phyloP scores from a whole-genome alignment of 1,140 invertebrate species.

The Ceratina japonica region DNA sequence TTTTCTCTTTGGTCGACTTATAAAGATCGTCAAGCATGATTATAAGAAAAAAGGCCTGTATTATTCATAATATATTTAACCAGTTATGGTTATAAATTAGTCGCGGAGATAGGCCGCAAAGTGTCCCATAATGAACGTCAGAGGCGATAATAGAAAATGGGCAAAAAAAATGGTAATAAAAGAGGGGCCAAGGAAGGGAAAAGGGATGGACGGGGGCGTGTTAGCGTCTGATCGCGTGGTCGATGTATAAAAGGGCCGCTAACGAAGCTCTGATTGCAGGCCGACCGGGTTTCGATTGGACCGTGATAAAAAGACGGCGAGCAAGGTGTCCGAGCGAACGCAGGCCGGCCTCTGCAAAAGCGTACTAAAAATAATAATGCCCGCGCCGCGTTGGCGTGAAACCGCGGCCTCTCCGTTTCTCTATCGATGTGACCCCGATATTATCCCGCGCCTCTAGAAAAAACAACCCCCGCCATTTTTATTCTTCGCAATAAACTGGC shows the following conservation, averaged over 20 bases:
- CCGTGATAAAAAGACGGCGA: constrained; percentile 51
- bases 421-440: constrained; percentile 68
- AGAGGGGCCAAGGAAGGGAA: background rate
- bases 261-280: constrained; percentile 58
- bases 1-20: background rate
- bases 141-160: too few species aligned
- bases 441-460: too few species aligned
- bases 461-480: constrained; percentile 39
- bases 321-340: constrained; percentile 25
- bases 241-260: constrained; percentile 46
- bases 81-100: too few species aligned
- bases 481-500: constrained; percentile 41
- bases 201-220: too few species aligned
- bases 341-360: constrained; percentile 44
- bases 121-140: too few species aligned
- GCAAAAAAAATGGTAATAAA: too few species aligned
- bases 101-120: too few species aligned
- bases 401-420: constrained; percentile 54
- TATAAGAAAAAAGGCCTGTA: too few species aligned
- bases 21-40: too few species aligned
- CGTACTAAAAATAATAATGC: constrained; percentile 58
- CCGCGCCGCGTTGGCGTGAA: constrained; percentile 65
- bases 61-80: too few species aligned
- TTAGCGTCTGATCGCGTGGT: constrained; percentile 15
- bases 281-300: constrained; percentile 38